Evolutionary conservation across 2,797 vertebrate genomes (phyloP).

Genomic region (Graptemys geographica): DNA sequence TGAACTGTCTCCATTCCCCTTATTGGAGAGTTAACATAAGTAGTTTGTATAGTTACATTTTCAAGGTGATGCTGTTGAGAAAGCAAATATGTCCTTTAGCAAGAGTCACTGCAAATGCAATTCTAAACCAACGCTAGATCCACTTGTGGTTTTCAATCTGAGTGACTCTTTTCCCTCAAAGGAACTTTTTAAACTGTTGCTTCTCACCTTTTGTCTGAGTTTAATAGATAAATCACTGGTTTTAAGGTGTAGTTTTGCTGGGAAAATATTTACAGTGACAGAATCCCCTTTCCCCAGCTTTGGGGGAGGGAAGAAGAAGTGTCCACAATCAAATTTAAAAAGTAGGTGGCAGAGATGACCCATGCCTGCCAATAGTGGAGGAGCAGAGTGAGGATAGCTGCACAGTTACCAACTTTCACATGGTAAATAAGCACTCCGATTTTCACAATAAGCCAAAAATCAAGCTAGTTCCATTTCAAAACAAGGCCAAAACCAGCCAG

Average conservation of each 20-base stretch:
- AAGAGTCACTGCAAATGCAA: not conserved
- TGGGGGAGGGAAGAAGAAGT: too few relatives aligned
- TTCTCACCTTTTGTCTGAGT: not conserved
- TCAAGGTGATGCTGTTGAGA: not conserved
- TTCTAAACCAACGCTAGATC: not conserved
- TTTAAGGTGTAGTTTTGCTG: not conserved
- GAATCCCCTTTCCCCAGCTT: not conserved
- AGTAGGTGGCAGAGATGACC: too few relatives aligned
- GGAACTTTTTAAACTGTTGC: not conserved
- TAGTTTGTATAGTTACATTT: not conserved
- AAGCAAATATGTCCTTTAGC: rapidly evolving
- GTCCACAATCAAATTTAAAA: not conserved
- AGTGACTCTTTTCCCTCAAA: not conserved
- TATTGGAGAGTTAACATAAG: not conserved
- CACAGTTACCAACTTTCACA: too few relatives aligned
- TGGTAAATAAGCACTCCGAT: too few relatives aligned
- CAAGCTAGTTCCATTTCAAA: too few relatives aligned
- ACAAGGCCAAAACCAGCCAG: too few relatives aligned
- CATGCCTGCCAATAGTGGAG: too few relatives aligned
- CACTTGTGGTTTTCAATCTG: not conserved
- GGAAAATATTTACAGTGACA: not conserved
- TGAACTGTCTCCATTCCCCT: not conserved
- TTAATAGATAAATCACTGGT: not conserved
- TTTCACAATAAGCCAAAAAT: too few relatives aligned
- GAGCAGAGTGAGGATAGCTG: too few relatives aligned